Evolutionary conservation across 92 coral and sea anemone genomes (phyloP).

Genomic region (Phenganax stokvisi): DNA sequence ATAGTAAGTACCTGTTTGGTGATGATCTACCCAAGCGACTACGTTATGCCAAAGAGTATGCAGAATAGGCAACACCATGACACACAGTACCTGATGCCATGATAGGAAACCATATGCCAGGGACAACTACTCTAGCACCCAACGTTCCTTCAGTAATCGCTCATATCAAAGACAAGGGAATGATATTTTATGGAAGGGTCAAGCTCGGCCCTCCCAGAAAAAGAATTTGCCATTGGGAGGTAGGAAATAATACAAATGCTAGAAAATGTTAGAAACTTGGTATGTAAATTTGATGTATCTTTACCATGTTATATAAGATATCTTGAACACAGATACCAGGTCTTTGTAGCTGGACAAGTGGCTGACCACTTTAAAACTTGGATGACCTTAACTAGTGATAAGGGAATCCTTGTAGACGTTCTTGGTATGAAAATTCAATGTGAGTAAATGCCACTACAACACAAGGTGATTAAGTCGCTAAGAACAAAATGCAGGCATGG

Average conservation of each 20-base stretch:
- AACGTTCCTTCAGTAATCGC: neutral
- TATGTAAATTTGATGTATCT: neutral
- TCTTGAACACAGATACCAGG: neutral
- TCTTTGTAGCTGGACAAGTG: slow-evolving; percentile 7
- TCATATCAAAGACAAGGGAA: neutral
- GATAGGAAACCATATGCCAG: neutral
- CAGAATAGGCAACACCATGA: neutral
- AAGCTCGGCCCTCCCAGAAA: neutral
- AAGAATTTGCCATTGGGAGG: neutral
- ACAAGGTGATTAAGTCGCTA: neutral
- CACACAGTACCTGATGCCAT: neutral
- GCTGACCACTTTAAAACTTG: neutral
- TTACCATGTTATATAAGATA: neutral
- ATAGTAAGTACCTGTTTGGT: too few relatives aligned
- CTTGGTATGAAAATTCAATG: neutral
- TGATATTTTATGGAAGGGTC: neutral
- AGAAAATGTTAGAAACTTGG: neutral
- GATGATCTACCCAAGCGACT: neutral
- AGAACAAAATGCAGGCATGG: neutral
- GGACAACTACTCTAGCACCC: neutral
- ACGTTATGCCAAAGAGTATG: neutral
- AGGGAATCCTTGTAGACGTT: neutral
- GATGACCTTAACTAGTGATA: neutral
- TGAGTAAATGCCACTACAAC: neutral
- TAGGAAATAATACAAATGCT: neutral